Evolutionary conservation across 2,888 invertebrate species (phyloP).

Genomic region (Laothoe populi): DNA sequence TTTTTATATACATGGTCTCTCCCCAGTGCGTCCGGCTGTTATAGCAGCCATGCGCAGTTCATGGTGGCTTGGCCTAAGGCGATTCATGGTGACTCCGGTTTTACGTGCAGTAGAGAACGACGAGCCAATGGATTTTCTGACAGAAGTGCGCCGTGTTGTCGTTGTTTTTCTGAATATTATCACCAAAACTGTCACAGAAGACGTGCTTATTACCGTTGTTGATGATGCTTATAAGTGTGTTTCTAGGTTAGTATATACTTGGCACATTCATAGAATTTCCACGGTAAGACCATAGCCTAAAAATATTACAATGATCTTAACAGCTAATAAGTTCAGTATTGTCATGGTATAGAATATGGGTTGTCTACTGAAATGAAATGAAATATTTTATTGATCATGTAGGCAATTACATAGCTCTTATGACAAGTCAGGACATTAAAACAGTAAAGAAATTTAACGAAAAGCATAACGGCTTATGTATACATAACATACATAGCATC

Average conservation of each 20-base stretch:
- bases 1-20: constrained; percentile 15
- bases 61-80: constrained; percentile 74
- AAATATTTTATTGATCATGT: too few relatives aligned
- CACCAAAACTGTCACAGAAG: constrained; percentile 63
- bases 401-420: too few relatives aligned
- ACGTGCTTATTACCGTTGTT: constrained; percentile 75
- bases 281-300: too few relatives aligned
- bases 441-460: too few relatives aligned
- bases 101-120: constrained; percentile 86
- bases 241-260: constrained; percentile 47
- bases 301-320: too few relatives aligned
- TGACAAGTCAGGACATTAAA: too few relatives aligned
- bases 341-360: too few relatives aligned
- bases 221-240: constrained; percentile 76
- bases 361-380: too few relatives aligned
- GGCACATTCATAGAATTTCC: too few relatives aligned
- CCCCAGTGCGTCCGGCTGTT: constrained; percentile 61
- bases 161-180: constrained; percentile 88
- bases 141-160: constrained; percentile 89
- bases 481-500: too few relatives aligned
- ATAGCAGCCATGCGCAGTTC: constrained; percentile 54
- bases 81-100: constrained; percentile 85
- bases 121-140: constrained; percentile 89
- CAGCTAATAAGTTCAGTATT: too few relatives aligned
- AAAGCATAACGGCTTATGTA: too few relatives aligned